Conservation (phyloP, 2,888 invertebrate species). For the Abscondita cerata region DNA sequence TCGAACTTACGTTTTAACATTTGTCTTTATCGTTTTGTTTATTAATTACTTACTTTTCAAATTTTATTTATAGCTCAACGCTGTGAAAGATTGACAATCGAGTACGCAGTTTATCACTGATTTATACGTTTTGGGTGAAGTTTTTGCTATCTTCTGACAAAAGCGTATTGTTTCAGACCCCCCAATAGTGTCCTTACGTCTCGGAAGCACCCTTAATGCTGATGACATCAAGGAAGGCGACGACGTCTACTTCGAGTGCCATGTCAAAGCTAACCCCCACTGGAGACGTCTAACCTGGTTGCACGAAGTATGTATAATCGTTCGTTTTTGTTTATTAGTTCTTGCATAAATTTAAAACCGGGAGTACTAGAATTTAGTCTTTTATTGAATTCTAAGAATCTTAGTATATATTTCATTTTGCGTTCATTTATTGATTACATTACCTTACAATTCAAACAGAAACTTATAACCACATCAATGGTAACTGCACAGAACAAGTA, state of each 20-base stretch:
- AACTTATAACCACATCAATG: too few relatives aligned
- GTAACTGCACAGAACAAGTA: too few relatives aligned
- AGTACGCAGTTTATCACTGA: slow-evolving; percentile 49
- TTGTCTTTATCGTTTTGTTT: too few relatives aligned
- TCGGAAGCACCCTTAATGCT: slow-evolving; percentile 84
- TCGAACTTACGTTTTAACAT: too few relatives aligned
- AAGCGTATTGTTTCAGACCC: slow-evolving; percentile 70
- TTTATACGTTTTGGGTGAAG: slow-evolving; percentile 49
- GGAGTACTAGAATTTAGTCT: too few relatives aligned
- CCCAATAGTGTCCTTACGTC: slow-evolving; percentile 79
- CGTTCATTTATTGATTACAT: too few relatives aligned
- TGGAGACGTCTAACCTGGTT: slow-evolving; percentile 86
- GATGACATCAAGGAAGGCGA: slow-evolving; percentile 92
- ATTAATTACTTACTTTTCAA: too few relatives aligned
- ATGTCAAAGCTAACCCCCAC: slow-evolving; percentile 86
- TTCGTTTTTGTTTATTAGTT: slow-evolving; percentile 17
- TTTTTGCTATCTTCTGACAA: slow-evolving; percentile 45
- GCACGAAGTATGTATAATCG: slow-evolving; percentile 78
- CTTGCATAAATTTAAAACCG: not conserved
- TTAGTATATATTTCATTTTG: too few relatives aligned
- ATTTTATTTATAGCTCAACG: too few relatives aligned
- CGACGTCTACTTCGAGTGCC: slow-evolving; percentile 92
- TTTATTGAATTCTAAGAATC: too few relatives aligned
- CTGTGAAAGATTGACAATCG: slow-evolving; percentile 33
- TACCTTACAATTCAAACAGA: too few relatives aligned